Base-by-base conservation (phyloP, 2,797 vertebrate species). In the Triplophysa yarkandensis region DNA sequence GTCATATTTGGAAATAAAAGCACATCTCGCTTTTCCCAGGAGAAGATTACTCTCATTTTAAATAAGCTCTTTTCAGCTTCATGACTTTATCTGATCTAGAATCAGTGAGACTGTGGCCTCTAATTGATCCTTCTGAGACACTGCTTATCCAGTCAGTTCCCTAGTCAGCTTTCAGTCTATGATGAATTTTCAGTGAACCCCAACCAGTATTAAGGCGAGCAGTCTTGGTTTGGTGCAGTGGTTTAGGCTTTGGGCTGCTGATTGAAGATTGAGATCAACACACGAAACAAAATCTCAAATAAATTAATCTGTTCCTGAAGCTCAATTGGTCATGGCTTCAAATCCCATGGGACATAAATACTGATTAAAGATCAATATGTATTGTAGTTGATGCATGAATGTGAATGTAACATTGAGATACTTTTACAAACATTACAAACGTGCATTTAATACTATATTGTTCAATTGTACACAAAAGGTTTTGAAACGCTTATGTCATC, bases 61-160 rank as follows among this genome's bases (percentile, higher is more conserved):
- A 83, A 54, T 79, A 58, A 71, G 62, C 78, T 86, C 71, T 74
- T 74, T 65, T 52, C 52, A 36, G 71, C 64, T 77, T 82, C 83
- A 66, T 77, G 69, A 78, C 66, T 83, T 81, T 87, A 90, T 91
- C 89, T 86, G 86, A 87, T 87, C 67, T 32, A 13, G 77, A 77
- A 80, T 87, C 85, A 85, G 82, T 83, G 52, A 62, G 63, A 52
- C 55, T 65, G 62, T 44, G 62, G 55, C 36, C 71, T 66, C 52
- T 74, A 74, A 74, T 74, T 66, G 71, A 74, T 74, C 62, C 71
- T 66, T 65, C 71, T 46, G 71, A 74, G 71, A 74, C 50, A 0
- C 50, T 77, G 61, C 68, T 67, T 82, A 84, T 85, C 83, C 78
- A 57, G 68, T 65, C 71, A 10, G 71, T 74, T 74, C 62, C 50